A percentile compares a stretch with the other conserved stretches of the same genome.
These are phyloP conservation scores for Brachionus rotundiformis DNA, from an alignment of 1,140 invertebrate species.

Conservation along the genomic window DNA sequence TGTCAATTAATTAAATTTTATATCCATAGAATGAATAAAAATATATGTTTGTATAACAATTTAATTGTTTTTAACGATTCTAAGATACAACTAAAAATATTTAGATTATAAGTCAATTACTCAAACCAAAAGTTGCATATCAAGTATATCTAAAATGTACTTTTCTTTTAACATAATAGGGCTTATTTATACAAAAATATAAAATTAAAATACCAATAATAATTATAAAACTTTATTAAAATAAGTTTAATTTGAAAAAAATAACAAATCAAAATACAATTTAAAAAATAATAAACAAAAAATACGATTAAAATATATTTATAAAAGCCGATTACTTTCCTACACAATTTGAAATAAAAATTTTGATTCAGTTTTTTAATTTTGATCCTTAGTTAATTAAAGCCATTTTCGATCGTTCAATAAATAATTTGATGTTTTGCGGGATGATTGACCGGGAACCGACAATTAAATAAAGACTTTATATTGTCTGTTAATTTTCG, in stretches of 20 bases:
- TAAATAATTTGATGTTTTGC: background rate
- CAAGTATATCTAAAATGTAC: too few species aligned
- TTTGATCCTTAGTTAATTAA: background rate
- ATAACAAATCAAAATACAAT: background rate
- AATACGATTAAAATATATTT: background rate
- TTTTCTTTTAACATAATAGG: too few species aligned
- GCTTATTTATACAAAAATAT: background rate
- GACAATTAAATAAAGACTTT: background rate
- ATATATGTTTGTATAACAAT: too few species aligned
- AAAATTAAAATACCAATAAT: background rate
- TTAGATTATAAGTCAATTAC: too few species aligned
- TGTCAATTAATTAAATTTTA: too few species aligned
- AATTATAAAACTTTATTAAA: background rate
- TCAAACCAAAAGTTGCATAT: too few species aligned
- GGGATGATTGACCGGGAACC: background rate
- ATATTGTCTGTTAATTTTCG: background rate
- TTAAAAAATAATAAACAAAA: too few species aligned
- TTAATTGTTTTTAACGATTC: too few species aligned
- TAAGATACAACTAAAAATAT: too few species aligned
- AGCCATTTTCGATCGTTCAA: slow-evolving; percentile 2
- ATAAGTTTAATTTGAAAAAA: background rate
- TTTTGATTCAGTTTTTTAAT: background rate
- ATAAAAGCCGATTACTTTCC: background rate
- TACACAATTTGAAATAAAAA: background rate
- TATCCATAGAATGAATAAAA: too few species aligned